These are phyloP conservation scores for Eristalis tenax DNA, from an alignment of 2,888 invertebrate species.

Conservation along the genomic window DNA sequence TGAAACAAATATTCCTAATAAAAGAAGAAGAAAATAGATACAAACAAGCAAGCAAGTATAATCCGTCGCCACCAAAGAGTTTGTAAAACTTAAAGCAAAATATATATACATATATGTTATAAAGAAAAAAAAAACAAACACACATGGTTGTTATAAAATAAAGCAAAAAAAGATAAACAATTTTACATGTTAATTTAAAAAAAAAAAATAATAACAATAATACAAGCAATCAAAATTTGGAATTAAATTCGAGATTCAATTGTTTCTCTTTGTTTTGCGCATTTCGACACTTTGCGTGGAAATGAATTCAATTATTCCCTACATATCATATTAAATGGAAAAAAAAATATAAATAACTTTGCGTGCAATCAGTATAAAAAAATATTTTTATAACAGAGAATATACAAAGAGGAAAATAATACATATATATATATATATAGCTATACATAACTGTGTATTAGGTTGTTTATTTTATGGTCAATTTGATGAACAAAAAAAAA, in stretches of 20 bases:
- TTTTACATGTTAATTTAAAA: constrained; percentile 30
- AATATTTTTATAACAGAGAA: constrained; percentile 63
- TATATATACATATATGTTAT: constrained; percentile 9
- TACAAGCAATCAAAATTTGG: background rate
- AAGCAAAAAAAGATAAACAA: constrained; percentile 14
- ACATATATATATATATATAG: constrained; percentile 16
- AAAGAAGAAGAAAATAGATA: constrained; percentile 14
- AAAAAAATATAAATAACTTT: constrained; percentile 34
- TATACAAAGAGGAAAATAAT: constrained; percentile 54
- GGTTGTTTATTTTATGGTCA: constrained; percentile 65
- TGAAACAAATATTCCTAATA: constrained; percentile 69
- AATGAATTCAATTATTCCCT: constrained; percentile 65
- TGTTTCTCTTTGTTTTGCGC: background rate
- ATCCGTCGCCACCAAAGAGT: constrained; percentile 72
- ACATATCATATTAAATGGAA: constrained; percentile 70
- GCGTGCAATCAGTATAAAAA: constrained; percentile 58
- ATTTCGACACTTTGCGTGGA: constrained; percentile 7
- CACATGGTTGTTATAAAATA: constrained; percentile 61
- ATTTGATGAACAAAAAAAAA: constrained; percentile 22
- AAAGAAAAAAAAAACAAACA: constrained; percentile 25
- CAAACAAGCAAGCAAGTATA: constrained; percentile 48
- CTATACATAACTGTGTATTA: constrained; percentile 42
- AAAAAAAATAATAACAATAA: background rate
- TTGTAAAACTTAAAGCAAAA: constrained; percentile 47
- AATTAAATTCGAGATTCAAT: background rate